phyloP scores from a whole-genome alignment of 2,888 invertebrate species.

The Andrena chrysosceles region DNA sequence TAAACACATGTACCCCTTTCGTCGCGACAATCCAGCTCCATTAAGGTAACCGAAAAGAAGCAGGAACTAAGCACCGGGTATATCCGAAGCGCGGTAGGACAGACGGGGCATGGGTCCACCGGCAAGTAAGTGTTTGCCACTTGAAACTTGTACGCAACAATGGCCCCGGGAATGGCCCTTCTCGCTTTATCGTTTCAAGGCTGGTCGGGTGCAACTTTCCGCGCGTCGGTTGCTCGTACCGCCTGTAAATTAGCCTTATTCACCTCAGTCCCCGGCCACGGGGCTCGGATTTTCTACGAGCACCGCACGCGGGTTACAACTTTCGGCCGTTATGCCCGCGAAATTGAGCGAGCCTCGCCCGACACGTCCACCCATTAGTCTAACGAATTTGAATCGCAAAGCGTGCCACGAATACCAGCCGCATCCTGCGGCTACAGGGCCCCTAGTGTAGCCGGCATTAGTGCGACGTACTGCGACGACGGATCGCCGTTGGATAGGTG shows the following conservation, averaged over 20 bases:
- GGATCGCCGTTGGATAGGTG: constrained; percentile 38
- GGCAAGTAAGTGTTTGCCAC: constrained; percentile 38
- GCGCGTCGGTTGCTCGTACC: neutral
- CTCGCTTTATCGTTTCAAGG: constrained; percentile 29
- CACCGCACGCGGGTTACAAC: constrained; percentile 36
- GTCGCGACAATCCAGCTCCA: too few species aligned
- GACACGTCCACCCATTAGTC: constrained; percentile 61
- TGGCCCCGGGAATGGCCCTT: constrained; percentile 16
- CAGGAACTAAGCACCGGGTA: neutral
- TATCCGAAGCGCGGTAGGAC: neutral
- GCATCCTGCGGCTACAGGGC: constrained; percentile 18
- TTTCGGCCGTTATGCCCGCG: constrained; percentile 45
- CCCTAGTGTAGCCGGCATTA: constrained; percentile 26
- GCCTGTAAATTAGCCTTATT: constrained; percentile 50
- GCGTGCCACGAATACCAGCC: constrained; percentile 59
- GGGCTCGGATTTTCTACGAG: constrained; percentile 24
- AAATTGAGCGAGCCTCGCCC: constrained; percentile 56
- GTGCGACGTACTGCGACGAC: constrained; percentile 24
- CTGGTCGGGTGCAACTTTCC: constrained; percentile 25
- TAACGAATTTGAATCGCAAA: constrained; percentile 67
- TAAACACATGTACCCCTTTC: too few species aligned
- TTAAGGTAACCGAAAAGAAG: neutral
- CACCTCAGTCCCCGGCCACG: constrained; percentile 20
- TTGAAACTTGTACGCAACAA: constrained; percentile 25
- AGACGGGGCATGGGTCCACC: neutral